phyloP scores from a whole-genome alignment of 2,113 vertebrate genomes.

The Apeltes quadracus region DNA sequence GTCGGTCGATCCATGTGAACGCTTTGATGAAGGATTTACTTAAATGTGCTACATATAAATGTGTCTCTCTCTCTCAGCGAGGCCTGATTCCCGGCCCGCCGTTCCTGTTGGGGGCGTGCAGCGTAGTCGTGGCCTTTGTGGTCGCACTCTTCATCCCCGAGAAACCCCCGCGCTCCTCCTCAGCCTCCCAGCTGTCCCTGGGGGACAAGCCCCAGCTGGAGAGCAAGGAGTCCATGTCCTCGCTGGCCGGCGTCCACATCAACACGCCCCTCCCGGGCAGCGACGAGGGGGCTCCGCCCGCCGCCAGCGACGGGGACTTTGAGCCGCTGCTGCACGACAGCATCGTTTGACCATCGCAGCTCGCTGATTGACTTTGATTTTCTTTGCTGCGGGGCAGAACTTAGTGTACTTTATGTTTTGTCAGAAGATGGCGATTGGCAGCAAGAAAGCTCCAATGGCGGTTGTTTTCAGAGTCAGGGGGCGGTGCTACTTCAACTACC shows the following conservation, averaged over 20 bases:
- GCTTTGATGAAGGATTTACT: too few species aligned
- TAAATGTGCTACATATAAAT: too few species aligned
- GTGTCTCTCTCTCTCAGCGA: slow-evolving; percentile 67
- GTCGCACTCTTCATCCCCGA: slow-evolving; percentile 96
- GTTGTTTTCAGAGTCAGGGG: slow-evolving; percentile 14
- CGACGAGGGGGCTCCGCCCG: slow-evolving; percentile 83
- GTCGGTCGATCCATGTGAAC: too few species aligned
- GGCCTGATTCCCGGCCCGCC: slow-evolving; percentile 89
- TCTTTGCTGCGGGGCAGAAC: slow-evolving; percentile 28
- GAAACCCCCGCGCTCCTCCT: slow-evolving; percentile 58
- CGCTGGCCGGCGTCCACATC: slow-evolving; percentile 77
- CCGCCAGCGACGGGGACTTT: slow-evolving; percentile 84
- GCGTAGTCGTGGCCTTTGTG: slow-evolving; percentile 90
- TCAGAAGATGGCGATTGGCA: slow-evolving; percentile 18
- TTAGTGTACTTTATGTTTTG: slow-evolving; percentile 34
- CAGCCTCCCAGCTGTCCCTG: slow-evolving; percentile 57
- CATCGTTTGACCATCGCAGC: slow-evolving; percentile 80
- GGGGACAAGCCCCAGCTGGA: slow-evolving; percentile 74
- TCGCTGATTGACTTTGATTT: slow-evolving; percentile 21
- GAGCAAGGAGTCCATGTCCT: slow-evolving; percentile 82
- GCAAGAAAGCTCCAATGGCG: background rate
- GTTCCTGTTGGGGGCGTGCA: slow-evolving; percentile 91
- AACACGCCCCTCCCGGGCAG: slow-evolving; percentile 81
- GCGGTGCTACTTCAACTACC: background rate
- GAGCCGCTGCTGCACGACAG: slow-evolving; percentile 93